Percentiles rank a stretch among this genome's conserved stretches.
Conservation (phyloP, 2,113 vertebrate genomes). For the Corapipo altera region DNA sequence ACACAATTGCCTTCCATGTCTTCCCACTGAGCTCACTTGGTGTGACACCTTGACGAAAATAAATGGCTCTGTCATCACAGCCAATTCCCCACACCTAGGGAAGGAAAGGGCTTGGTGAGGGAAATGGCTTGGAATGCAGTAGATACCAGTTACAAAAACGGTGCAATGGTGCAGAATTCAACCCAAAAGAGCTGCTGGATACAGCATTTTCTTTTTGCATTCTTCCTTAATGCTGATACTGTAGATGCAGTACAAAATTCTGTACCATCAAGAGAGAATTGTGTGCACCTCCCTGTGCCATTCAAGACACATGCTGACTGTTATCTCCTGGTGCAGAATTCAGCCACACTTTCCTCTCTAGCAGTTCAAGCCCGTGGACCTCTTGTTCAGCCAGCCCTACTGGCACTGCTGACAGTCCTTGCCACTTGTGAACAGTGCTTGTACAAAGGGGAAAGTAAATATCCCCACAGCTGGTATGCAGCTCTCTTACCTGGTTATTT, state of each 20-base stretch:
- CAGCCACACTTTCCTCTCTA: background rate
- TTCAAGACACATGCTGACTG: background rate
- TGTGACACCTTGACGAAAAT: conserved; percentile 92
- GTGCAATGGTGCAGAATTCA: background rate
- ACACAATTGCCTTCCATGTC: conserved; percentile 85
- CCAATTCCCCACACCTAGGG: conserved; percentile 89
- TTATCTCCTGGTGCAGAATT: background rate
- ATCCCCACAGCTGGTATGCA: background rate
- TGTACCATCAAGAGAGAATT: background rate
- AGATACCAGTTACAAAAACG: background rate
- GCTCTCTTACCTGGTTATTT: conserved; percentile 87
- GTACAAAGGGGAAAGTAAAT: background rate
- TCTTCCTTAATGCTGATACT: background rate
- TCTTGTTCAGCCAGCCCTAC: background rate
- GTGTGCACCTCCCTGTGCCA: background rate
- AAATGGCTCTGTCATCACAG: conserved; percentile 84
- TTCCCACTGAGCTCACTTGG: conserved; percentile 94
- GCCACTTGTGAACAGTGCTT: accelerated
- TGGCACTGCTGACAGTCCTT: background rate
- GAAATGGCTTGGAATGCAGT: background rate
- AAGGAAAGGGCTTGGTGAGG: background rate
- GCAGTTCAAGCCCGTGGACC: background rate
- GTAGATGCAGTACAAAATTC: background rate
- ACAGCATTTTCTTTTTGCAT: background rate
- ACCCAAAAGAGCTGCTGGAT: background rate